A percentile compares a stretch with the other conserved stretches of the same genome.
Evolutionary conservation across 2,113 vertebrate genomes (phyloP).

Genomic region (Sprattus sprattus): DNA sequence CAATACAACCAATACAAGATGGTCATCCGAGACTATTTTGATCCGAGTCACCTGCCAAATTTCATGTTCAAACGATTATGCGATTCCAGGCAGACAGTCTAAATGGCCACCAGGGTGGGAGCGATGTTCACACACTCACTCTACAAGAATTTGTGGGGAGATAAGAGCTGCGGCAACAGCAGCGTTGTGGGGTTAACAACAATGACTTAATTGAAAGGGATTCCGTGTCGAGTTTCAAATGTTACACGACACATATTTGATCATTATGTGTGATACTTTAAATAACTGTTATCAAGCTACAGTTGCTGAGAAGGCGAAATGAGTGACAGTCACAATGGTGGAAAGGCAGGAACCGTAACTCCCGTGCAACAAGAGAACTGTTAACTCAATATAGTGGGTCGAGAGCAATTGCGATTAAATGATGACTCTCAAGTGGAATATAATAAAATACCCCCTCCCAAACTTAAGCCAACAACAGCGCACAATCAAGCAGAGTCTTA

Average conservation of each 20-base stretch:
- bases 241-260: constrained; percentile 3
- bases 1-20: not conserved
- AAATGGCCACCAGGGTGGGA: constrained; percentile 15
- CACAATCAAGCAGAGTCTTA: not conserved
- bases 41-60: constrained; percentile 35
- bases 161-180: constrained; percentile 15
- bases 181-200: constrained; percentile 14
- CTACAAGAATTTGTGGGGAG: constrained; percentile 2
- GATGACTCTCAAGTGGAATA: not conserved
- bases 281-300: not conserved
- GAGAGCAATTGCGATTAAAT: not conserved
- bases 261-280: not conserved
- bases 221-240: not conserved
- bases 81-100: constrained; percentile 1
- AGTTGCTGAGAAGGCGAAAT: not conserved
- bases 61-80: constrained; percentile 14
- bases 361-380: constrained; percentile 8
- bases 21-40: constrained; percentile 25
- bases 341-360: constrained; percentile 13
- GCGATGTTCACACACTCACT: constrained; percentile 13
- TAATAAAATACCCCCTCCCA: not conserved
- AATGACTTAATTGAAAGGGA: constrained; percentile 10
- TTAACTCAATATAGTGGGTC: not conserved
- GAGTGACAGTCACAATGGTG: not conserved
- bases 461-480: not conserved